phyloP scores from a whole-genome alignment of 1,140 invertebrate species.

The Laodelphax striatellus region DNA sequence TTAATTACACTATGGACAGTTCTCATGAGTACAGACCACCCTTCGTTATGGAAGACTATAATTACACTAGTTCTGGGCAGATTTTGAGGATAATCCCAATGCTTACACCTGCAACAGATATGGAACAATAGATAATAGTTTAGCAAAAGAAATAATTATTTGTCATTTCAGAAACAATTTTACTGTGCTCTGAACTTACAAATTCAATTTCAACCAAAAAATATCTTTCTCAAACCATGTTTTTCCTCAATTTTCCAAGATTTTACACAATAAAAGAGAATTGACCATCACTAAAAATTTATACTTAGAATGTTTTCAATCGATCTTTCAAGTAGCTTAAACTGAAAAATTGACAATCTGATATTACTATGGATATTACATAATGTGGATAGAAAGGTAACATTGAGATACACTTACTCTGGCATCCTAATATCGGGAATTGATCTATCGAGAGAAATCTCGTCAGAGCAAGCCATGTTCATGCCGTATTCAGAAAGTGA shows the following conservation, averaged over 20 bases:
- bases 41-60: slow-evolving; percentile 98
- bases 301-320: too few species aligned
- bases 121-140: neutral
- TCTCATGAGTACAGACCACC: slow-evolving; percentile 85
- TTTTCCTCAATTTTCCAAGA: too few species aligned
- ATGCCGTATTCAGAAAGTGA: slow-evolving; percentile 87
- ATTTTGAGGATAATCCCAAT: slow-evolving; percentile 88
- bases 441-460: slow-evolving; percentile 66
- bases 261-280: too few species aligned
- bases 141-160: too few species aligned
- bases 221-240: neutral
- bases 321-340: too few species aligned
- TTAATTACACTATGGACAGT: slow-evolving; percentile 96
- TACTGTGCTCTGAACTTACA: too few species aligned
- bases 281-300: too few species aligned
- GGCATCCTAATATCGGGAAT: slow-evolving; percentile 77
- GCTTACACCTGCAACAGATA: slow-evolving; percentile 59
- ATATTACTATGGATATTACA: too few species aligned
- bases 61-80: slow-evolving; percentile 90
- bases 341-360: too few species aligned
- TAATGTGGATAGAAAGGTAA: too few species aligned
- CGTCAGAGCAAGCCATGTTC: slow-evolving; percentile 94
- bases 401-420: slow-evolving; percentile 56
- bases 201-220: slow-evolving; percentile 1
- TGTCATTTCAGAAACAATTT: too few species aligned